Evolutionary conservation across 1,140 invertebrate species (phyloP).

Genomic region (Drosophila ambigua): DNA sequence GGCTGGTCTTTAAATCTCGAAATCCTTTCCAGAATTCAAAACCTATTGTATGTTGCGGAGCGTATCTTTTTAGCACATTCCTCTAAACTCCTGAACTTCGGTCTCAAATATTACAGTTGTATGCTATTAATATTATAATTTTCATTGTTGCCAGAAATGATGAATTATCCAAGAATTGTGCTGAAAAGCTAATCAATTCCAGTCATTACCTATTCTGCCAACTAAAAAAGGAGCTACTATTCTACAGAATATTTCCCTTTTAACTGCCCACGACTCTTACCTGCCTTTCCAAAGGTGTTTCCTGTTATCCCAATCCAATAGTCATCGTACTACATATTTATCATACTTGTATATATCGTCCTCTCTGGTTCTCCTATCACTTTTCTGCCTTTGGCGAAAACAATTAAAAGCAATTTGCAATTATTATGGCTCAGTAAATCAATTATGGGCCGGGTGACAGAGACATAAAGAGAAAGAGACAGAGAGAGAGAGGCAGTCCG

Average conservation of each 20-base stretch:
- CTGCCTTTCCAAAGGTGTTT: slow-evolving; percentile 10
- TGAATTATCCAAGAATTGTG: too few relatives aligned
- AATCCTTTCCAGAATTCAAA: too few relatives aligned
- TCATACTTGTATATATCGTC: slow-evolving; percentile 4
- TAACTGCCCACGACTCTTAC: too few relatives aligned
- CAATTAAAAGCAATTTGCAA: slow-evolving; percentile 77
- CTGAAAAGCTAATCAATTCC: neutral
- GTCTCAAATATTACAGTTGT: too few relatives aligned
- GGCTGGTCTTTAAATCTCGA: too few relatives aligned
- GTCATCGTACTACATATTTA: neutral
- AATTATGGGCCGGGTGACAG: slow-evolving; percentile 53
- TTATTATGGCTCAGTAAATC: slow-evolving; percentile 72
- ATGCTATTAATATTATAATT: too few relatives aligned
- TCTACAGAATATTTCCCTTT: too few relatives aligned
- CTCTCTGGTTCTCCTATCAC: slow-evolving; percentile 1
- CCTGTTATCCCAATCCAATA: slow-evolving; percentile 39
- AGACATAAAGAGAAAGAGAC: slow-evolving; percentile 25
- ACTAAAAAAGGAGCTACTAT: too few relatives aligned
- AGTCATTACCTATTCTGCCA: neutral
- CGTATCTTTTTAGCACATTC: too few relatives aligned
- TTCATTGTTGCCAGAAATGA: too few relatives aligned
- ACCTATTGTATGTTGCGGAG: too few relatives aligned
- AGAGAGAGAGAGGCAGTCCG: slow-evolving; percentile 31
- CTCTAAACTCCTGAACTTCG: too few relatives aligned
- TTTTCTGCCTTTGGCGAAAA: slow-evolving; percentile 46